Percentiles rank a stretch among this genome's conserved stretches.
phyloP scores from a whole-genome alignment of 2,888 invertebrate species.

The Synergus laeviventris region DNA sequence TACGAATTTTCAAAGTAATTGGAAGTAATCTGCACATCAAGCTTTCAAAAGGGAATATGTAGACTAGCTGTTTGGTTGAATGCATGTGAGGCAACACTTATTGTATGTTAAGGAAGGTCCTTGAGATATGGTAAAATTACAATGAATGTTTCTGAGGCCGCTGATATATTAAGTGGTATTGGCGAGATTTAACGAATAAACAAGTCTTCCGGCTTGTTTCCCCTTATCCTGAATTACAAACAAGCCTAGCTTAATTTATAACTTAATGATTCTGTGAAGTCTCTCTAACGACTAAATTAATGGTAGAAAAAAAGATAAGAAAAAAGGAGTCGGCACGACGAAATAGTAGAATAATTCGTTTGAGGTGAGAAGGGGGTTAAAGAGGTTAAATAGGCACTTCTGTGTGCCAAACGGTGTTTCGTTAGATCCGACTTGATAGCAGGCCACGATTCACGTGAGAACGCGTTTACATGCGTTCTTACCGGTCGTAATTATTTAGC shows the following conservation, averaged over 20 bases:
- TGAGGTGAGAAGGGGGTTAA: slow-evolving; percentile 33
- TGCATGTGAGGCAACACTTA: too few species aligned
- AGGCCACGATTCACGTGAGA: slow-evolving; percentile 33
- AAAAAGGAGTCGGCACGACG: slow-evolving; percentile 1
- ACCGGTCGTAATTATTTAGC: slow-evolving; percentile 29
- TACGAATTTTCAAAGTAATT: too few species aligned
- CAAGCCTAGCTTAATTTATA: slow-evolving; percentile 6
- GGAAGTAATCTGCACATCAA: too few species aligned
- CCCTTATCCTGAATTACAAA: slow-evolving; percentile 18
- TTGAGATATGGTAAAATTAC: too few species aligned
- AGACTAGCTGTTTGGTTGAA: too few species aligned
- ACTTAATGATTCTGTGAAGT: slow-evolving; percentile 24
- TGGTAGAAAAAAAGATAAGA: neutral
- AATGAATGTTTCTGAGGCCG: neutral
- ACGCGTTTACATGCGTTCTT: slow-evolving; percentile 35
- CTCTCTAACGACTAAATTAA: slow-evolving; percentile 16
- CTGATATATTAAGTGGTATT: neutral
- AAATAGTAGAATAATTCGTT: slow-evolving; percentile 25
- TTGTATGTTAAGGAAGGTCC: too few species aligned
- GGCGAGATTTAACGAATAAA: neutral
- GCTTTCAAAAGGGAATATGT: too few species aligned
- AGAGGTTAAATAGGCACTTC: slow-evolving; percentile 36
- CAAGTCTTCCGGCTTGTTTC: neutral
- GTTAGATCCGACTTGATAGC: slow-evolving; percentile 32
- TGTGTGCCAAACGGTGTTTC: slow-evolving; percentile 40